phyloP scores from a whole-genome alignment of 2,113 vertebrate species.

The Pyxicephalus adspersus region DNA sequence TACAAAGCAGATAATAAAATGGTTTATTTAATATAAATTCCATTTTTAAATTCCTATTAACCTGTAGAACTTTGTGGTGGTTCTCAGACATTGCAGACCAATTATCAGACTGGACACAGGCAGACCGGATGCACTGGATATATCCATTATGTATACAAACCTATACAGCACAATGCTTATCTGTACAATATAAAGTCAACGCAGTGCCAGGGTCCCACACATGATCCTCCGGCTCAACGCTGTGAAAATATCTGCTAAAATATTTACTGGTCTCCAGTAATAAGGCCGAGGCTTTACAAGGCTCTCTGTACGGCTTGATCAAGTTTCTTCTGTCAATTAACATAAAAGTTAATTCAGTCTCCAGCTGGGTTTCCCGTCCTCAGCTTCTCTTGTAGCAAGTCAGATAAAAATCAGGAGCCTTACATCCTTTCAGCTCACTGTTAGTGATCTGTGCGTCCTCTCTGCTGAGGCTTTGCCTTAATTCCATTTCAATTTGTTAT shows the following conservation, averaged over 20 bases:
- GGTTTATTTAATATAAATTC: slow-evolving; percentile 7
- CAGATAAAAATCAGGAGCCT: slow-evolving; percentile 13
- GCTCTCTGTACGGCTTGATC: slow-evolving; percentile 8
- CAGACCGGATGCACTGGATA: background rate
- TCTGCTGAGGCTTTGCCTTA: background rate
- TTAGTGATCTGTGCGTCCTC: background rate
- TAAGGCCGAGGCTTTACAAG: background rate
- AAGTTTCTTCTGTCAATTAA: slow-evolving; percentile 43
- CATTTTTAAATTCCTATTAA: slow-evolving; percentile 4
- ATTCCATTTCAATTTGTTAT: background rate
- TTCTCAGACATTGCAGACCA: background rate
- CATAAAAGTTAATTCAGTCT: slow-evolving; percentile 8
- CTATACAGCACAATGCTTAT: background rate
- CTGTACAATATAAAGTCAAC: background rate
- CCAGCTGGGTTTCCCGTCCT: slow-evolving; percentile 38
- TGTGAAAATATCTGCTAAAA: slow-evolving; percentile 28
- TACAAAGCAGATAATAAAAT: slow-evolving; percentile 6
- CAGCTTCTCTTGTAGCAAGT: slow-evolving; percentile 31
- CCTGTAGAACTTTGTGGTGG: background rate
- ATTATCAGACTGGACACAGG: background rate
- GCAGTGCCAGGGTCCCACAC: background rate
- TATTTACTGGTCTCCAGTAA: background rate
- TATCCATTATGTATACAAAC: background rate
- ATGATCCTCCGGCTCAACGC: background rate
- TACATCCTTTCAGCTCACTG: background rate